Evolutionary conservation across 2,113 vertebrate genomes (phyloP), one percentile per base, ranked within the genome.

Genomic region (Nymphicus hollandicus): DNA sequence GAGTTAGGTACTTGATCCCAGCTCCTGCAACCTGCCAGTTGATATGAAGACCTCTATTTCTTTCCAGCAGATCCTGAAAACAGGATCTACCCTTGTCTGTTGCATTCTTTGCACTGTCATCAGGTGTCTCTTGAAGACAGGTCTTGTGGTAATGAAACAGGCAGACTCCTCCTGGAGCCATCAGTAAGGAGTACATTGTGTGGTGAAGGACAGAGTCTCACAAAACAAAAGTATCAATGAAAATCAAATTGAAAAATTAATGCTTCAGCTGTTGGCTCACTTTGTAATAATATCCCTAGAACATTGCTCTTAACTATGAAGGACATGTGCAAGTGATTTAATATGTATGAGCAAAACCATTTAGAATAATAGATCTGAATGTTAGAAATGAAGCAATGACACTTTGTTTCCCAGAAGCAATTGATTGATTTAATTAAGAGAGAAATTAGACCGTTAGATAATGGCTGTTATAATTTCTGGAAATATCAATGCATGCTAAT

Each of bases 321-420:
- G 35, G 52, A 91, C 86, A 92, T 41, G 35, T 68, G 58, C 43
- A 89, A 92, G 65, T 92, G 19, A 94, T 95, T 93, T 86, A 92
- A 76, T 72, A 50, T 68, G 25, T 77, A 87, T 68, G 64, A 92
- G 49, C 39, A 91, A 94, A 87, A 84, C 31, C 81, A 71, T 66
- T 94, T 50, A 71, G 50, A 88, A 81, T 55, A 73, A 77, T 91
- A 72, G 29, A 53, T 81, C 25, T 72, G 56, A 93, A 94, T 93
- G 74, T 71, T 88, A 91, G 35, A 91, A 94, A 92, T 71, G 55
- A 94, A 96, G 60, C 41, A 93, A 83, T 28, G 60, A 63, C 90
- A 82, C 44, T 86, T 70, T 33, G 13, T 86, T 94, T 91, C 73
- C 83, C 86, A 96, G 94, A 92, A 95, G 88, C 63, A 79, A 89